Evolutionary conservation across 92 coral and sea anemone genomes (phyloP).

Genomic region (Epizoanthus scotinus): DNA sequence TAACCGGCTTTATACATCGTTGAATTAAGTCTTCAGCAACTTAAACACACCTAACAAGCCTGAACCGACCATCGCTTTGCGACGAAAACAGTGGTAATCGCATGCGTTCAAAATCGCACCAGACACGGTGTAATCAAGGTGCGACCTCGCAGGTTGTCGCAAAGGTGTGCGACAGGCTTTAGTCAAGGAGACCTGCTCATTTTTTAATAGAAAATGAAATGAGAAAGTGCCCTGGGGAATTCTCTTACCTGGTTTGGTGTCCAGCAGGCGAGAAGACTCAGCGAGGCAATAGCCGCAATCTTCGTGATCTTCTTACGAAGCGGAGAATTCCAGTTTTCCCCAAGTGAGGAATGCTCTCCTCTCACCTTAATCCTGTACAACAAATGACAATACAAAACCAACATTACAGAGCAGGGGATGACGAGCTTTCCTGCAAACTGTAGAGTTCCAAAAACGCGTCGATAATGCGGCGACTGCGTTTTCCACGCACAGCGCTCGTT

Average conservation of each 20-base stretch:
- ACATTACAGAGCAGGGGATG: conserved; percentile 54
- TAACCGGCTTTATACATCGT: too few relatives aligned
- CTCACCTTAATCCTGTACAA: conserved; percentile 32
- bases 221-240: too few relatives aligned
- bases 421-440: conserved; percentile 51
- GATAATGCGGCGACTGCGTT: conserved; percentile 6
- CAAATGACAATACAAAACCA: conserved; percentile 58
- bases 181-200: too few relatives aligned
- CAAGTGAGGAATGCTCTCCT: neutral
- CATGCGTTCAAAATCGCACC: too few relatives aligned
- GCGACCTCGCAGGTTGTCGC: too few relatives aligned
- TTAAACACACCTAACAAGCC: too few relatives aligned
- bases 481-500: conserved; percentile 39
- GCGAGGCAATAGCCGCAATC: conserved; percentile 58
- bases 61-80: too few relatives aligned
- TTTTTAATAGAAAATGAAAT: too few relatives aligned
- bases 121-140: too few relatives aligned
- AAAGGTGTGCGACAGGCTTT: too few relatives aligned
- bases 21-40: too few relatives aligned
- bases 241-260: conserved; percentile 59
- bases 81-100: too few relatives aligned
- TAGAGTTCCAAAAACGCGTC: conserved; percentile 40
- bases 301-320: conserved; percentile 60
- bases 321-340: conserved; percentile 34
- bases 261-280: conserved; percentile 58